Percentiles rank a stretch among this genome's conserved stretches.
These are phyloP conservation scores for Glaucopsyche alexis DNA, from an alignment of 2,888 invertebrate species.

Conservation along the genomic window DNA sequence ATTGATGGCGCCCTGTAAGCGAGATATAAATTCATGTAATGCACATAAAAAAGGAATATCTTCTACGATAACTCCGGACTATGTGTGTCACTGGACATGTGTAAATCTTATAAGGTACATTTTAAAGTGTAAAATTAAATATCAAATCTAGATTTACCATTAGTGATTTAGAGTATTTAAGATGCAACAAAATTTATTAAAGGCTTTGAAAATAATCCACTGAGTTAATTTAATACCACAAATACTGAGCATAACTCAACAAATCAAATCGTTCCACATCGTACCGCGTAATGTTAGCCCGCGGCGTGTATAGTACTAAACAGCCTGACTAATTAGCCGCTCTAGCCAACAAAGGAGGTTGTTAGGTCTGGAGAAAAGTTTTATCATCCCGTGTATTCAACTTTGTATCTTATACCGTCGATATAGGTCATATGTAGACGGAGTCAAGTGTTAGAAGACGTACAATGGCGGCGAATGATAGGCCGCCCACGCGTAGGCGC, in stretches of 20 bases:
- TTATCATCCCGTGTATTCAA: constrained; percentile 41
- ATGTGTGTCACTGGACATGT: constrained; percentile 13
- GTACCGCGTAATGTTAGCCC: constrained; percentile 58
- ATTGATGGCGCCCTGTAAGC: constrained; percentile 59
- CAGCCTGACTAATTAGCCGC: constrained; percentile 78
- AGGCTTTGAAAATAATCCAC: constrained; percentile 38
- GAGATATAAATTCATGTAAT: constrained; percentile 50
- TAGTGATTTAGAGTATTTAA: background rate
- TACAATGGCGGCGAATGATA: constrained; percentile 72
- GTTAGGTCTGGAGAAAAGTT: constrained; percentile 43
- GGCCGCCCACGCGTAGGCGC: constrained; percentile 73
- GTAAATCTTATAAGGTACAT: background rate
- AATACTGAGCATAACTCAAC: constrained; percentile 48
- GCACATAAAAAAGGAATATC: constrained; percentile 41
- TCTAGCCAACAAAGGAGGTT: constrained; percentile 70
- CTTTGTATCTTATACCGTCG: constrained; percentile 48
- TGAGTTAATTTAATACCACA: constrained; percentile 35
- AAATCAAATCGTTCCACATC: constrained; percentile 69
- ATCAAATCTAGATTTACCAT: background rate
- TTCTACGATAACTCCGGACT: constrained; percentile 37
- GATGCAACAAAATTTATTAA: constrained; percentile 36
- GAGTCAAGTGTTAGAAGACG: constrained; percentile 52
- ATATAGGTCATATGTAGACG: constrained; percentile 50
- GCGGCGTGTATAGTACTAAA: constrained; percentile 70
- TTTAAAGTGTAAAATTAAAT: background rate